Evolutionary conservation across 2,797 vertebrate genomes (phyloP).

Genomic region (Scyliorhinus canicula): DNA sequence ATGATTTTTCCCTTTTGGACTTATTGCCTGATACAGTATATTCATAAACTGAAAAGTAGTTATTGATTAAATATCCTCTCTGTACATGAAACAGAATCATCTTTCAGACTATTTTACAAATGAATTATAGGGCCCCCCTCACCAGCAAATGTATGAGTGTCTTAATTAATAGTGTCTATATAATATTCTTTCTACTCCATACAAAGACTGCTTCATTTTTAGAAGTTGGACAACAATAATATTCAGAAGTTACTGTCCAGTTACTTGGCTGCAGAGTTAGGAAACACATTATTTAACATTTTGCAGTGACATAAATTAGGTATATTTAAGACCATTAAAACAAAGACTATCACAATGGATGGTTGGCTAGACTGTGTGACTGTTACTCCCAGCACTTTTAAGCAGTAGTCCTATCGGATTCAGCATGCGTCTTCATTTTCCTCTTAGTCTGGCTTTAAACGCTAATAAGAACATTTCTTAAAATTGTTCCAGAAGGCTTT

Average conservation of each 20-base stretch:
- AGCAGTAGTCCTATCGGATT: conserved; percentile 5
- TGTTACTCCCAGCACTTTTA: not conserved
- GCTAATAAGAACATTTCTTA: not conserved
- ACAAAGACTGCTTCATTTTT: not conserved
- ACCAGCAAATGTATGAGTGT: not conserved
- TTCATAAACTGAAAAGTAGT: conserved; percentile 21
- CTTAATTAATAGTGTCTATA: not conserved
- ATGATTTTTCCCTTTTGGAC: not conserved
- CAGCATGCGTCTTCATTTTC: not conserved
- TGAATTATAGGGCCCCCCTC: conserved; percentile 1
- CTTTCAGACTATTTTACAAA: conserved; percentile 18
- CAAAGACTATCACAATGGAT: not conserved
- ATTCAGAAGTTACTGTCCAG: not conserved
- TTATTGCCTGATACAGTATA: conserved; percentile 31
- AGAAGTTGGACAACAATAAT: not conserved
- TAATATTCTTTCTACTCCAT: conserved; percentile 15
- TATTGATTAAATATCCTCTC: conserved; percentile 35
- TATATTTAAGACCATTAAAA: not conserved
- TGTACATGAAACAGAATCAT: conserved; percentile 26
- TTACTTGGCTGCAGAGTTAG: not conserved
- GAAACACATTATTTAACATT: conserved; percentile 4
- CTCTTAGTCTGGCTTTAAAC: not conserved
- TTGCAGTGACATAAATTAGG: not conserved
- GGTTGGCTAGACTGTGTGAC: not conserved
- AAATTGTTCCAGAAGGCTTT: not conserved